Evolutionary conservation across 1,140 invertebrate species (phyloP), one percentile per base, ranked within the genome.

Genomic region (Drosophila pandora): DNA sequence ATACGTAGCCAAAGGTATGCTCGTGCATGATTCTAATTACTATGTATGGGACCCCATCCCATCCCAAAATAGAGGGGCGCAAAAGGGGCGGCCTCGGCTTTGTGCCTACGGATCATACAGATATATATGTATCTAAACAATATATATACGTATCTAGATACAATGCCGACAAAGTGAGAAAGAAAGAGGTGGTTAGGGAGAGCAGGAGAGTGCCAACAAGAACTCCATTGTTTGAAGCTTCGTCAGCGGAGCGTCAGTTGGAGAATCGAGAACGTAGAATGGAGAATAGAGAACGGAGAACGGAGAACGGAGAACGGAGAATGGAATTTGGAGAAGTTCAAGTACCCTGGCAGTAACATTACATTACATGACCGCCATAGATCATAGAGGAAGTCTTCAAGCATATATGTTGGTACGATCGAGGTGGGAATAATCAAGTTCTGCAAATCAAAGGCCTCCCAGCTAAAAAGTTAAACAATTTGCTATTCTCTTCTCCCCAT

Each of bases 1-100:
- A 57, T 37, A 50, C 28, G 63, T 25, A 55, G 62, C 30, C 43
- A 23, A 49, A 68, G 54, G 58, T 69, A 68, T 76, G 41, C 39
- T 73, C 70, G 71, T 76, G 77, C 78, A 87, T 85, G 82, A 87
- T 85, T 87, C 82, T 85, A 88, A 85, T 85, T 85, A 85, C 85
- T 85, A 87, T 85, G 82, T 84, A 77, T 65, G 72, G 47, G 45
- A 37, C 53, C 41, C 13, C 37, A 13, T 39, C 37, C 41, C 13
- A 17, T 7, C 13, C 13, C 2, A n/a, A 41, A 10, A 13, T 13
- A n/a, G 41, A n/a, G 21, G 22, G 43, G 43, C 22, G 43, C 43
- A 23, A 47, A 47, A 58, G 61, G 55, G 62, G 58, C 58, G 39
- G 57, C 41, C 43, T 28, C 43, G 32, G 63, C 45, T 41, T 41